These are phyloP conservation scores for Liodrosophila aerea DNA, from an alignment of 2,888 invertebrate genomes.

Conservation along the genomic window DNA sequence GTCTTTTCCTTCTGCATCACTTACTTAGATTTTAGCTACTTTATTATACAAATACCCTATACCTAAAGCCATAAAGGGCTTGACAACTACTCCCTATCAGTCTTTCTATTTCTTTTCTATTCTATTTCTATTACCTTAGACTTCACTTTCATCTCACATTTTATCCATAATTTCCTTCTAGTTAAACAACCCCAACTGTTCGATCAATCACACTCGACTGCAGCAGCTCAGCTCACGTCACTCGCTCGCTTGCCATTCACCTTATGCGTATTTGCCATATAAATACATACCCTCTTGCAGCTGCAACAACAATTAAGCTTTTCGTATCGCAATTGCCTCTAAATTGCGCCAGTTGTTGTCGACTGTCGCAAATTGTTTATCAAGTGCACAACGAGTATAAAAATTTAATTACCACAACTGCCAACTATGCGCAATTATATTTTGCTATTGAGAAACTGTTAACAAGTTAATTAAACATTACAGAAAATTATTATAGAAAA, in stretches of 20 bases:
- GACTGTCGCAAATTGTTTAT: slow-evolving; percentile 69
- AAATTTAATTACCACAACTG: slow-evolving; percentile 14
- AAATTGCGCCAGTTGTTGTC: slow-evolving; percentile 29
- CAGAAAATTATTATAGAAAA: slow-evolving; percentile 5
- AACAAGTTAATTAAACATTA: slow-evolving; percentile 72
- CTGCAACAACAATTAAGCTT: slow-evolving; percentile 54
- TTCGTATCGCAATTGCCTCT: slow-evolving; percentile 36
- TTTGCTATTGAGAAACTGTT: slow-evolving; percentile 70
- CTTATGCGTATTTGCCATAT: slow-evolving; percentile 64
- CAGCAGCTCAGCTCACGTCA: neutral
- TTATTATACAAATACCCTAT: too few relatives aligned
- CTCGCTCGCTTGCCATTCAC: slow-evolving; percentile 61
- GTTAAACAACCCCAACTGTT: too few relatives aligned
- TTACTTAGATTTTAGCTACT: too few relatives aligned
- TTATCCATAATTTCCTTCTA: too few relatives aligned
- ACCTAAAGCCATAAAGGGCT: too few relatives aligned
- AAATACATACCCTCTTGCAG: slow-evolving; percentile 50
- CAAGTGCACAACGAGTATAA: slow-evolving; percentile 30
- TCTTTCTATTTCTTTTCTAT: too few relatives aligned
- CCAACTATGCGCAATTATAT: slow-evolving; percentile 51
- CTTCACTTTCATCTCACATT: too few relatives aligned
- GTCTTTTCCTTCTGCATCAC: too few relatives aligned
- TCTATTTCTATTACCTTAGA: too few relatives aligned
- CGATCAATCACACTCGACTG: too few relatives aligned
- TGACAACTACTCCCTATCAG: too few relatives aligned